Evolutionary conservation across 2,797 vertebrate species (phyloP).

Genomic region (Acanthurus lineatus): DNA sequence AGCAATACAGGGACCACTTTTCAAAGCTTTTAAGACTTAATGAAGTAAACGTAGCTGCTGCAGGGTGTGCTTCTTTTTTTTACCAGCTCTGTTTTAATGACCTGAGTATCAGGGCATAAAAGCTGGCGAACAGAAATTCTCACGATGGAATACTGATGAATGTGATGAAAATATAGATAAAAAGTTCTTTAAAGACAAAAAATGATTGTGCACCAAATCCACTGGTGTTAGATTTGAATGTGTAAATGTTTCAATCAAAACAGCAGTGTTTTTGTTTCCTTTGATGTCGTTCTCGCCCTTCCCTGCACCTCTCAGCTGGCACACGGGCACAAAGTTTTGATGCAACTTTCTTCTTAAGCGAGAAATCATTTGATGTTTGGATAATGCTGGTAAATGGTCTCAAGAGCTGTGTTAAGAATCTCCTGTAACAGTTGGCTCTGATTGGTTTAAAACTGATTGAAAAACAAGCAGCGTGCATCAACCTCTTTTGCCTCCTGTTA

Average conservation of each 20-base stretch:
- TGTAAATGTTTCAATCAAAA: constrained; percentile 19
- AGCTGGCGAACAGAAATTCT: neutral
- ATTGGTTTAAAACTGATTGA: neutral
- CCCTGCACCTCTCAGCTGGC: constrained; percentile 24
- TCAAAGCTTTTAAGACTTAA: neutral
- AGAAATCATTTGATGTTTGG: constrained; percentile 16
- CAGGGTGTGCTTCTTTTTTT: neutral
- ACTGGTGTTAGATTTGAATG: neutral
- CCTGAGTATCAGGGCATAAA: neutral
- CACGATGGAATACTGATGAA: neutral
- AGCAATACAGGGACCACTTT: neutral
- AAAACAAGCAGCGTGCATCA: neutral
- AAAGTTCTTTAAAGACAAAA: neutral
- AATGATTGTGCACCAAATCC: neutral
- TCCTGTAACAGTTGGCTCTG: neutral
- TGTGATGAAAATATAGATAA: neutral
- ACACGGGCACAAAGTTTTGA: constrained; percentile 30
- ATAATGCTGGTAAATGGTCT: constrained; percentile 15
- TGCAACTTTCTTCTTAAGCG: constrained; percentile 16
- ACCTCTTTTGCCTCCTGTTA: neutral
- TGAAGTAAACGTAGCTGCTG: neutral
- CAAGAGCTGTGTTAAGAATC: constrained; percentile 3
- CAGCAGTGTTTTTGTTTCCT: constrained; percentile 10
- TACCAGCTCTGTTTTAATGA: neutral
- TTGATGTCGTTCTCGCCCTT: constrained; percentile 28